phyloP scores from a whole-genome alignment of 1,140 invertebrate species.

The Zaprionus camerounensis region DNA sequence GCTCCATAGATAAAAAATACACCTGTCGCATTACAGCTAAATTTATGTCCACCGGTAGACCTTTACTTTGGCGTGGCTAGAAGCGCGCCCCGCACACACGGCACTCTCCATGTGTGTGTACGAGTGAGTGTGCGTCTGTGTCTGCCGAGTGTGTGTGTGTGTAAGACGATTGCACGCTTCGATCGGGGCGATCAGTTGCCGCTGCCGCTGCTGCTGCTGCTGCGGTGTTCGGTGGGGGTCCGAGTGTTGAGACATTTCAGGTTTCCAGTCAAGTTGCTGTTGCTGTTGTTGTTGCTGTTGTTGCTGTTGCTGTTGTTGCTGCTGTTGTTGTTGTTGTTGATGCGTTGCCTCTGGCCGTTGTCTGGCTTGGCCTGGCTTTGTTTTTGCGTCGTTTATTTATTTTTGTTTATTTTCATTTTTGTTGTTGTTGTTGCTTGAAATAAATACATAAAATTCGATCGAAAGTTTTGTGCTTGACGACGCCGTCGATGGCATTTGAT shows the following conservation, averaged over 20 bases:
- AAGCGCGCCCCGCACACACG: slow-evolving; percentile 62
- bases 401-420: slow-evolving; percentile 50
- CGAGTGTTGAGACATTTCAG: slow-evolving; percentile 80
- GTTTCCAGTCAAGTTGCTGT: slow-evolving; percentile 60
- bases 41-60: slow-evolving; percentile 83
- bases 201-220: slow-evolving; percentile 46
- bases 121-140: slow-evolving; percentile 17
- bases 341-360: slow-evolving; percentile 75
- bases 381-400: slow-evolving; percentile 62
- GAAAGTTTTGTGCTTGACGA: slow-evolving; percentile 76
- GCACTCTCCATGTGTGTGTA: neutral
- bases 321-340: slow-evolving; percentile 54
- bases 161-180: slow-evolving; percentile 73
- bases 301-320: slow-evolving; percentile 48
- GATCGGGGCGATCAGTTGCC: slow-evolving; percentile 71
- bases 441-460: slow-evolving; percentile 80
- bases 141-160: slow-evolving; percentile 37
- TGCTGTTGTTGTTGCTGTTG: slow-evolving; percentile 43
- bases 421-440: slow-evolving; percentile 52
- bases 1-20: slow-evolving; percentile 83
- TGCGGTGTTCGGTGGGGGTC: slow-evolving; percentile 71
- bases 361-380: slow-evolving; percentile 56
- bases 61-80: slow-evolving; percentile 80
- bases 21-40: slow-evolving; percentile 83
- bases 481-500: slow-evolving; percentile 73